Conservation (phyloP, 2,797 vertebrate species). For the Rallus crepitans region DNA sequence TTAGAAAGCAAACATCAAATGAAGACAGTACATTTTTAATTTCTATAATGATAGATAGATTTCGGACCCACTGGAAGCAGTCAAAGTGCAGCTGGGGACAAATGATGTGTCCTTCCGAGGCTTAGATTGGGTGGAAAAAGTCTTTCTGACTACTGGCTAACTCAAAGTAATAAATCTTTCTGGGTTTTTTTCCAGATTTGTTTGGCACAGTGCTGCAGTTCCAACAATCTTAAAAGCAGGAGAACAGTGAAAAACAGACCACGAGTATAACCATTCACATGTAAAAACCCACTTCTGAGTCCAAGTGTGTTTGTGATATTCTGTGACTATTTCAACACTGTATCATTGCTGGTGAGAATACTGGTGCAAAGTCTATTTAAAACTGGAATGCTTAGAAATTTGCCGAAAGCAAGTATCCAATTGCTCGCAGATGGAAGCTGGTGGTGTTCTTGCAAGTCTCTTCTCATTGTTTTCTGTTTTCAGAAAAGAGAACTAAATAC, state of each 20-base stretch:
- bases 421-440: conserved; percentile 63
- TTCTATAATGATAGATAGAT: neutral
- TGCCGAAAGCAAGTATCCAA: conserved; percentile 53
- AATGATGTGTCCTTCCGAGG: neutral
- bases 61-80: neutral
- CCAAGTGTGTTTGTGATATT: neutral
- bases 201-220: neutral
- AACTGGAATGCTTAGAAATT: conserved; percentile 43
- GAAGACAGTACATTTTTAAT: neutral
- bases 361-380: conserved; percentile 49
- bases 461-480: conserved; percentile 51
- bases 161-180: neutral
- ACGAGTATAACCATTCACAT: neutral
- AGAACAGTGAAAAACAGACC: neutral
- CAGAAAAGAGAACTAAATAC: conserved; percentile 22
- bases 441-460: conserved; percentile 39
- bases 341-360: conserved; percentile 1
- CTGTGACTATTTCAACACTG: conserved; percentile 35
- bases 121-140: neutral
- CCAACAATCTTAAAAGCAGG: neutral
- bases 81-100: neutral
- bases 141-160: neutral
- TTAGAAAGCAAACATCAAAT: neutral
- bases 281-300: neutral
- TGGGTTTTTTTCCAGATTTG: neutral